Evolutionary conservation across 2,888 invertebrate species (phyloP), one percentile per base, ranked within the genome.

Genomic region (Allacma fusca): DNA sequence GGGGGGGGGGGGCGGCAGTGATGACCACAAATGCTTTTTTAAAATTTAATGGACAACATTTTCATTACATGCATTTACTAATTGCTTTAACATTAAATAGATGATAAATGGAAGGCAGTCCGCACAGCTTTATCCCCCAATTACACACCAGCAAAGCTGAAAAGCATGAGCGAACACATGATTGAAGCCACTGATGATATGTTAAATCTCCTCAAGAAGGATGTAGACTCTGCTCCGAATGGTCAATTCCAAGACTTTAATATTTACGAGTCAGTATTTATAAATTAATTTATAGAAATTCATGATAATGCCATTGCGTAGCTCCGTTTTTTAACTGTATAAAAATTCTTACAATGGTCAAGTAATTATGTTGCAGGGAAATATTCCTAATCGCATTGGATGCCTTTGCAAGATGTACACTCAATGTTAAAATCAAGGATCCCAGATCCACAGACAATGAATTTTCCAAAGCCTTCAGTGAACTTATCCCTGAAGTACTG

Each of bases 371-470:
- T 59, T 40, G 7, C 40, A 59, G 59, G 9, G 59, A 59, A n/a
- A n/a, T 59, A 13, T 59, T 59, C 19, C 7, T n/a, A n/a, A 59
- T 24, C 2, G 23, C 26, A 2, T 4, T 26, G 62, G 62, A 62
- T 62, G 9, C 23, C 1, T 2, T 16, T 62, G 23, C 62, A n/a
- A 21, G 62, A 24, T 24, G 23, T 24, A 62, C 62, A 2, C 9
- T 62, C 2, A 62, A 62, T 24, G 23, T 62, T 62, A 50, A 57
- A 50, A 57, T 71, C 57, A 80, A 80, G 21, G 75, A 81, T 68
- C 57, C 78, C 0, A 78, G 79, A 67, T 77, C 81, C 68, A 81
- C 82, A 12, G 74, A 82, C 69, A 82, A 83, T 78, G 77, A 80
- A 43, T 82, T 83, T 80, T 81, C 80, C 19, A 28, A 65, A 19